These are phyloP conservation scores for Lasioglossum zephyrum DNA, from an alignment of 2,888 invertebrate genomes.

Conservation along the genomic window DNA sequence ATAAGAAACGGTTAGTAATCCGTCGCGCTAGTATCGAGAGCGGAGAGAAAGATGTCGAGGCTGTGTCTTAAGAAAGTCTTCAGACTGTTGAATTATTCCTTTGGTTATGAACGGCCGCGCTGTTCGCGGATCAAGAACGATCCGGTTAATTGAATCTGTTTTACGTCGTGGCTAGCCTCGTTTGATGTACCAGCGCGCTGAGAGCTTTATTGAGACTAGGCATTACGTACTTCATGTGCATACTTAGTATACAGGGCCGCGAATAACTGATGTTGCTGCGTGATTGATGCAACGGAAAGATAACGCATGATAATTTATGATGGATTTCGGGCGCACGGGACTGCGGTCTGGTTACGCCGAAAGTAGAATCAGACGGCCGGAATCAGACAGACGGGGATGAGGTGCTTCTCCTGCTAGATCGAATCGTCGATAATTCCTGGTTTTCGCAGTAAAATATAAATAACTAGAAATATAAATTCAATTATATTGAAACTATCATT, in stretches of 20 bases:
- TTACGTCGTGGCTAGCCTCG: background rate
- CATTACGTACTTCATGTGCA: background rate
- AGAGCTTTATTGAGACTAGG: background rate
- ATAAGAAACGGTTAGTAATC: constrained; percentile 21
- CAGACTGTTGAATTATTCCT: constrained; percentile 42
- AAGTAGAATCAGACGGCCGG: background rate
- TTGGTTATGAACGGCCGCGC: constrained; percentile 23
- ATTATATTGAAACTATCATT: background rate
- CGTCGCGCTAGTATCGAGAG: constrained; percentile 28
- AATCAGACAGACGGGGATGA: background rate
- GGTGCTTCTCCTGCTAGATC: background rate
- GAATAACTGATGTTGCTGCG: background rate
- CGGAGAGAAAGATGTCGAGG: background rate
- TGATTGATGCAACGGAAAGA: background rate
- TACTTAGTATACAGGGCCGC: background rate
- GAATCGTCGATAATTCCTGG: background rate
- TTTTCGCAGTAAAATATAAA: background rate
- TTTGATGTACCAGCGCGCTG: background rate
- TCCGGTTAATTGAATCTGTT: constrained; percentile 36
- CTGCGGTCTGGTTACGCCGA: background rate
- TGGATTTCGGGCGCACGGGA: background rate
- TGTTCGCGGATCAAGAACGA: background rate
- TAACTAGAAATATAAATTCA: background rate
- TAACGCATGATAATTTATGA: background rate
- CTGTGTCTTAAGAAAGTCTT: constrained; percentile 24